Evolutionary conservation across 2,888 invertebrate species (phyloP), one percentile per base, ranked within the genome.

Genomic region (Aricia artaxerxes): DNA sequence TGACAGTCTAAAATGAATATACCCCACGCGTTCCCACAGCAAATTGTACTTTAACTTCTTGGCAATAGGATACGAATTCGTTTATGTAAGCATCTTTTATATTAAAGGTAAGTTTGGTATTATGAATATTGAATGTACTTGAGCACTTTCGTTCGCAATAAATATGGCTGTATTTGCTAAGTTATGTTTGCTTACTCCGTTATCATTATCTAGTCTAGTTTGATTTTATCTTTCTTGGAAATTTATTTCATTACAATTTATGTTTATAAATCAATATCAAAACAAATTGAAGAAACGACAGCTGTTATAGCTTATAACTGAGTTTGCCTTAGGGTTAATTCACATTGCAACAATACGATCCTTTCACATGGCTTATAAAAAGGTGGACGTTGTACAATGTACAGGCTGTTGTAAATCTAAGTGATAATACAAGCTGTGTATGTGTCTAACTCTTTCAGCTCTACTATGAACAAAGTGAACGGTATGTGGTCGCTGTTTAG

Each of bases 1-100:
- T 89, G 89, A 89, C 87, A 87, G 86, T 88, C 88, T 87, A 85
- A 87, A 87, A 86, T 84, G 84, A 84, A 83, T 85, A 84, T 85
- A 82, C 83, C 81, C 82, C 44, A 78, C 79, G 79, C 64, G 61
- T 64, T 79, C 64, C 49, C 79, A 81, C 73, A 72, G 79, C 60
- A 84, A 77, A 80, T 49, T 80, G 76, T 80, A 80, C 83, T 80
- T 82, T 86, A 85, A n/a, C 0, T 0, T 0, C 0, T 6, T 16
- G 1, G 0, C 1, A 1, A 80, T 86, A 86, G 78, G 79, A 84
- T 83, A 81, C 76, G 82, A 81, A 82, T 72, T 82, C 80, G 82
- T 83, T 85, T 16, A 16, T 38, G 1, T 5, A 5, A 35, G 75
- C 9, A 49, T 24, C 49, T 5, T 44, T 49, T 11, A 44, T 75